Evolutionary conservation across 2,113 vertebrate species (phyloP), one percentile per base, ranked within the genome.

Genomic region (Dasypus novemcinctus): DNA sequence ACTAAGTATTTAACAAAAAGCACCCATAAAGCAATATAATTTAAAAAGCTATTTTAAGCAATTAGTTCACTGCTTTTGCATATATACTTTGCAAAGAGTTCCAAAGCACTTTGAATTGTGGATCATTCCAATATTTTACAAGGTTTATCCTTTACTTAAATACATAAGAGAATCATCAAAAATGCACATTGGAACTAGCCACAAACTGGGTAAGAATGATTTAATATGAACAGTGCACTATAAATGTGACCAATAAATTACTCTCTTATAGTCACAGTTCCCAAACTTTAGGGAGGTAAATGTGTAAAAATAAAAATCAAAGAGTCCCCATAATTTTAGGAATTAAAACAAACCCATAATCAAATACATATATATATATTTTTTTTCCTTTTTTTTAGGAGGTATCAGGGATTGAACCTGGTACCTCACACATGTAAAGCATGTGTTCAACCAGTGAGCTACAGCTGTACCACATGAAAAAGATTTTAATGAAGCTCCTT

Each of bases 351-450:
- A 20, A 74, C 81, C 90, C 25, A 36, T 31, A 92, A 90, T 86
- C 38, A 97, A 90, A 95, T n/a, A 90, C 68, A 85, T 11, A 88
- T 91, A 38, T 84, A 97, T 84, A 46, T 72, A 80, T 88, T n/a
- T n/a, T n/a, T n/a, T n/a, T n/a, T n/a, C n/a, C n/a, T n/a, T n/a
- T n/a, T n/a, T n/a, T n/a, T n/a, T n/a, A n/a, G n/a, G n/a, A n/a
- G n/a, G n/a, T n/a, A n/a, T n/a, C n/a, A n/a, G n/a, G n/a, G n/a
- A n/a, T n/a, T n/a, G n/a, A n/a, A n/a, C n/a, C n/a, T n/a, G n/a
- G n/a, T n/a, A n/a, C n/a, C n/a, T n/a, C n/a, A n/a, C n/a, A 94
- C 87, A 66, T n/a, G 49, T 68, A 85, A 79, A 41, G 46, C 46
- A 49, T 49, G 46, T 49, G 46, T 11, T 49, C 46, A 49, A 10